Base-by-base conservation (phyloP, 2,797 vertebrate genomes). In the Amphiprion clarkii region DNA sequence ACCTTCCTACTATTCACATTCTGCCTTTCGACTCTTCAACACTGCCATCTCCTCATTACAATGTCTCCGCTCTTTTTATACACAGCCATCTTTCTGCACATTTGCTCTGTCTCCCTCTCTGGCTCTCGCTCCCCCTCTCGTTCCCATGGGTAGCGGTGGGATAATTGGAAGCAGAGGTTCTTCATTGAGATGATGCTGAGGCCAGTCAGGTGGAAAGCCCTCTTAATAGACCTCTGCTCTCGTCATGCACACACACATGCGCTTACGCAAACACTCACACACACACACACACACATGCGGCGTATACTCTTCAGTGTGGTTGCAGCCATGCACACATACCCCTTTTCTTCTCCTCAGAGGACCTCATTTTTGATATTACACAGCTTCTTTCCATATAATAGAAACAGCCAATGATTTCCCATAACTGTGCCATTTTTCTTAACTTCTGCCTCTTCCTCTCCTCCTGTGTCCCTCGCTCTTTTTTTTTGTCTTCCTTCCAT, bases 151-250 rank as follows among this genome's bases (percentile, higher is more conserved):
- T 78, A 71, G 70, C 27, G 58, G 81, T 74, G 67, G 78, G 85
- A 93, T 94, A 94, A 94, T 93, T 94, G 92, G 88, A 93, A 91
- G 91, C 89, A 88, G 91, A 90, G 89, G 89, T 87, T 91, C 87
- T 90, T 88, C 87, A 88, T 90, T 91, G 90, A 87, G 90, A 93
- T 92, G 87, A 90, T 84, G 87, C 83, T 78, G 71, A 89, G 89
- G 78, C 90, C 83, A 93, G 90, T 90, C 91, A 89, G 89, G 87
- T 94, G 89, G 87, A 95, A 94, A 93, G 83, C 59, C 67, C 79
- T 89, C 77, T 90, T 92, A 92, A 94, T 94, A 89, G 89, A 92
- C 82, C 87, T 88, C 67, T 82, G 80, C 87, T 88, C 84, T 85
- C 60, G 63, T 54, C 60, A 44, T 56, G 62, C 65, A 48, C 54